Evolutionary conservation across 2,888 invertebrate genomes (phyloP).

Genomic region (Nemotelus pantherinus): DNA sequence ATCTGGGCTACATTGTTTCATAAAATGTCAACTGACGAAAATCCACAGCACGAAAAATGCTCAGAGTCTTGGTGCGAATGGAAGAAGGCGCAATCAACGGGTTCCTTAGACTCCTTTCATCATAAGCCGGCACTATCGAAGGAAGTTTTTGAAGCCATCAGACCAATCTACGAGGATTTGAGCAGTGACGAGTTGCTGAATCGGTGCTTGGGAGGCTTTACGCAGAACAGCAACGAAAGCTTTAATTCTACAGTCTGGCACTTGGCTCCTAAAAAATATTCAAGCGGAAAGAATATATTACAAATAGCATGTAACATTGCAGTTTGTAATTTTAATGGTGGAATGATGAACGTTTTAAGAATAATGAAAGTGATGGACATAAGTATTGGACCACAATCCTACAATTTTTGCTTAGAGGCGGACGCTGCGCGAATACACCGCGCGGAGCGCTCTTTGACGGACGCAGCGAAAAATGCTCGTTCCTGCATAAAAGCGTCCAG

Average conservation of each 20-base stretch:
- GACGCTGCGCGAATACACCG: neutral
- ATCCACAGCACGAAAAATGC: conserved; percentile 17
- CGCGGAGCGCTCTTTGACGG: conserved; percentile 11
- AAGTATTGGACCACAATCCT: neutral
- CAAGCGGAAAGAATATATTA: conserved; percentile 14
- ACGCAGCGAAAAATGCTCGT: conserved; percentile 1
- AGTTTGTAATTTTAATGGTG: conserved; percentile 36
- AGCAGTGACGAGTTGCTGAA: conserved; percentile 15
- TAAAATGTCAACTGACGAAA: conserved; percentile 19
- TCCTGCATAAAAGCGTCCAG: no score
- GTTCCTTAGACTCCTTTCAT: conserved; percentile 17
- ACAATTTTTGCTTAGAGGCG: conserved; percentile 34
- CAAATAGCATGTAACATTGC: conserved; percentile 8
- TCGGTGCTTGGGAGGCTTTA: neutral
- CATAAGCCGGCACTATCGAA: conserved; percentile 12
- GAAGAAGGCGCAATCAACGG: conserved; percentile 14
- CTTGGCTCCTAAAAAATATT: conserved; percentile 8
- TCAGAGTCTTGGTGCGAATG: conserved; percentile 36
- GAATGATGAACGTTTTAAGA: conserved; percentile 30
- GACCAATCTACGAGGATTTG: conserved; percentile 22
- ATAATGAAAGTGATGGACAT: conserved; percentile 40
- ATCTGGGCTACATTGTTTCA: conserved; percentile 46
- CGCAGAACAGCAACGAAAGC: conserved; percentile 2
- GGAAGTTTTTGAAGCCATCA: conserved; percentile 16
- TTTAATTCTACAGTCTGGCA: conserved; percentile 17